Percentiles rank a stretch among this genome's conserved stretches.
phyloP scores from a whole-genome alignment of 2,888 invertebrate genomes.

The Nowickia ferox region DNA sequence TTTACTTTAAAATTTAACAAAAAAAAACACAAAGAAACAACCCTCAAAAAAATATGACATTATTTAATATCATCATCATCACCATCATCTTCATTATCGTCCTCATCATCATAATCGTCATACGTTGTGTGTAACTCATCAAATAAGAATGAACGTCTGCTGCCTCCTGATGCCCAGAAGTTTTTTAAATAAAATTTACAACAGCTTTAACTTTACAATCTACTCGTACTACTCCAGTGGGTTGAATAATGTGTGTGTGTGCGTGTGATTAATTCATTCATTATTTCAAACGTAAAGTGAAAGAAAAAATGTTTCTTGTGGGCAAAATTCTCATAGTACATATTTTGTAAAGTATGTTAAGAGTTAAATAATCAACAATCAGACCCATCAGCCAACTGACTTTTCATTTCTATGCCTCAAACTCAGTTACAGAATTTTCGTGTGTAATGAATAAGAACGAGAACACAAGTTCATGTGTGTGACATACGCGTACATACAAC shows the following conservation, averaged over 20 bases:
- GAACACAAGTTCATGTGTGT: slow-evolving; percentile 29
- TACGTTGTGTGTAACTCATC: slow-evolving; percentile 8
- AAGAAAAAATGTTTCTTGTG: slow-evolving; percentile 16
- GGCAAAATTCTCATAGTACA: slow-evolving; percentile 62
- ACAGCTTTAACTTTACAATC: slow-evolving; percentile 37
- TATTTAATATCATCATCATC: slow-evolving; percentile 51
- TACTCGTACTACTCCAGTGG: slow-evolving; percentile 20
- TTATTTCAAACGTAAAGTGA: slow-evolving; percentile 55
- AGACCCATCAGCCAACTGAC: slow-evolving; percentile 57
- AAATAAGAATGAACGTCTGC: slow-evolving; percentile 17
- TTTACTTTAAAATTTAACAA: slow-evolving; percentile 33
- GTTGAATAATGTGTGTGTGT: slow-evolving; percentile 67
- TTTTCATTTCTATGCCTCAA: slow-evolving; percentile 51
- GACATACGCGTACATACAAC: neutral
- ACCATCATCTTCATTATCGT: slow-evolving; percentile 2
- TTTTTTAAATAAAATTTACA: slow-evolving; percentile 39
- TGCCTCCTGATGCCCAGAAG: slow-evolving; percentile 40
- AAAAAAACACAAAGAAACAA: slow-evolving; percentile 28
- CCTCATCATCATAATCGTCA: slow-evolving; percentile 41
- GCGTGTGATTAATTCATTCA: slow-evolving; percentile 70
- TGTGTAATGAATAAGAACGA: slow-evolving; percentile 7
- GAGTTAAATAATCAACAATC: slow-evolving; percentile 58
- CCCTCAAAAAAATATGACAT: slow-evolving; percentile 64
- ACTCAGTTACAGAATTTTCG: slow-evolving; percentile 28
- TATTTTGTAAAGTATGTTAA: slow-evolving; percentile 55